These are phyloP conservation scores for Eupsittula cactorum DNA, from an alignment of 2,113 vertebrate genomes.

Conservation along the genomic window DNA sequence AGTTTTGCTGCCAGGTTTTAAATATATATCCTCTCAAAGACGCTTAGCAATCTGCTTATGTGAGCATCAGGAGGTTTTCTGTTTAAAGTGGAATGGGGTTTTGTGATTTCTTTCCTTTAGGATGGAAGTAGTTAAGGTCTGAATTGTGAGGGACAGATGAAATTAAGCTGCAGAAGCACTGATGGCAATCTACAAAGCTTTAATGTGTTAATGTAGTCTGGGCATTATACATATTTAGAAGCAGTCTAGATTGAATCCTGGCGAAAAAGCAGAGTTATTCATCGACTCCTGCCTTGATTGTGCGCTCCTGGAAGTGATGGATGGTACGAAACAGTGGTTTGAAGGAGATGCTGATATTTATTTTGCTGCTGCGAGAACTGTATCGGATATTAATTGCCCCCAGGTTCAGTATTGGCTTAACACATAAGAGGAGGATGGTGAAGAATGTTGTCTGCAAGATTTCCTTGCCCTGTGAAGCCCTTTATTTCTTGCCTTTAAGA, in stretches of 20 bases:
- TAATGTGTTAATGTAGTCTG: neutral
- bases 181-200: slow-evolving; percentile 12
- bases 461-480: neutral
- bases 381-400: neutral
- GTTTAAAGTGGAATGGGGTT: neutral
- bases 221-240: neutral
- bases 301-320: neutral
- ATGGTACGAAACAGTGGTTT: neutral
- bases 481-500: neutral
- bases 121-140: neutral
- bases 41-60: neutral
- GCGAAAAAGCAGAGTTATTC: neutral
- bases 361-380: neutral
- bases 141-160: slow-evolving; percentile 8
- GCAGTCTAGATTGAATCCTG: neutral
- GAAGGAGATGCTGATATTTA: neutral
- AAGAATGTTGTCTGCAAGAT: neutral
- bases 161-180: neutral
- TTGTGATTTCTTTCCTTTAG: neutral
- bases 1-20: slow-evolving; percentile 4
- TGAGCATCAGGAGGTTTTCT: neutral
- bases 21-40: neutral
- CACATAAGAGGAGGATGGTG: neutral
- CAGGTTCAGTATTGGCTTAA: neutral
- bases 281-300: neutral